Conservation (phyloP, 2,888 invertebrate species). For the Polymixis flavicincta region DNA sequence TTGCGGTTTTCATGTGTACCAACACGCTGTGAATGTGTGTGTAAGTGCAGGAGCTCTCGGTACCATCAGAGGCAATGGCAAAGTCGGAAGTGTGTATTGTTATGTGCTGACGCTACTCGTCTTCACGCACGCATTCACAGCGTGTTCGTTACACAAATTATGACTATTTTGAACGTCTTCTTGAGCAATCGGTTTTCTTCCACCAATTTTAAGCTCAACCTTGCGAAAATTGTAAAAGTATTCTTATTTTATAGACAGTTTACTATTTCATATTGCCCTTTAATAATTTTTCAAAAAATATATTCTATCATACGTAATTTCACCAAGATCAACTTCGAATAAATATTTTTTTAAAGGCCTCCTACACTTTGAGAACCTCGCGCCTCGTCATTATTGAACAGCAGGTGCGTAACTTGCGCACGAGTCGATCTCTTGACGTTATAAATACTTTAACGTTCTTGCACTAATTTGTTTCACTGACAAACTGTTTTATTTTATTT, state of each 20-base stretch:
- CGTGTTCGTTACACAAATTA: too few species aligned
- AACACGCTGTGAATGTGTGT: too few species aligned
- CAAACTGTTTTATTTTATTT: slow-evolving; percentile 67
- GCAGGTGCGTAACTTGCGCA: slow-evolving; percentile 83
- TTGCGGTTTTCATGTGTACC: too few species aligned
- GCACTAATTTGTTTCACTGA: slow-evolving; percentile 69
- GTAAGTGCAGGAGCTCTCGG: too few species aligned
- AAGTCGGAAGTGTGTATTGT: too few species aligned
- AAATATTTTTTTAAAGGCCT: too few species aligned
- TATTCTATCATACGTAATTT: background rate
- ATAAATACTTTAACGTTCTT: slow-evolving; percentile 66
- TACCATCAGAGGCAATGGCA: too few species aligned
- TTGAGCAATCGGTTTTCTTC: background rate
- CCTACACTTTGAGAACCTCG: slow-evolving; percentile 73
- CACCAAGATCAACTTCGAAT: background rate
- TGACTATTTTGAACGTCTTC: too few species aligned
- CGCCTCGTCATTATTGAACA: slow-evolving; percentile 67
- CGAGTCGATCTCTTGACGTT: slow-evolving; percentile 73
- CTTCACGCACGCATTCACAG: too few species aligned
- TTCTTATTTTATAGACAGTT: background rate
- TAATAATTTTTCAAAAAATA: too few species aligned
- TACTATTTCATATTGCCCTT: too few species aligned
- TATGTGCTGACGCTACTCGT: too few species aligned
- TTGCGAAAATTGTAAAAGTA: background rate
- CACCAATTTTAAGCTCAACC: background rate